Evolutionary conservation across 2,888 invertebrate species (phyloP).

Genomic region (Lottia scabra): DNA sequence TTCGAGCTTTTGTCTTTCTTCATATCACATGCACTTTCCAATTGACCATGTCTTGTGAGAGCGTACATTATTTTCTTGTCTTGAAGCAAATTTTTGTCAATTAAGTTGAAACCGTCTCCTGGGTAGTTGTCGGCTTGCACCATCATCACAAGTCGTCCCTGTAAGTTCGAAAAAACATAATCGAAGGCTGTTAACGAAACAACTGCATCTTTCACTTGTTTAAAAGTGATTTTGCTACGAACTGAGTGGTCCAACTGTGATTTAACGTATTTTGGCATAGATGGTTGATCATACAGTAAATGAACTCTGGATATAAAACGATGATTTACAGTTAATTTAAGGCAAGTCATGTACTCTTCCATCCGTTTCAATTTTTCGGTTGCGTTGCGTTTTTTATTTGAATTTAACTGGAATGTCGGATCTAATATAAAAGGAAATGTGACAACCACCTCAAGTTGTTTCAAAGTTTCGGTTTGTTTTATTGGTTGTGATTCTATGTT

Average conservation of each 20-base stretch:
- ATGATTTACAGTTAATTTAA: conserved; percentile 7
- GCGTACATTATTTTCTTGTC: conserved; percentile 13
- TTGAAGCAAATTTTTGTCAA: background rate
- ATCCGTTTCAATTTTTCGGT: conserved; percentile 4
- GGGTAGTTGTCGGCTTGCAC: conserved; percentile 19
- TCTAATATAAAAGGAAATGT: conserved; percentile 12
- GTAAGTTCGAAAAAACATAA: conserved; percentile 9
- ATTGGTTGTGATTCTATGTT: too few species aligned
- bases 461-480: too few species aligned
- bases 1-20: background rate
- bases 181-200: background rate
- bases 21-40: conserved; percentile 17
- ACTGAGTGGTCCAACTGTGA: background rate
- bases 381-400: background rate
- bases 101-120: conserved; percentile 10
- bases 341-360: conserved; percentile 10
- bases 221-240: background rate
- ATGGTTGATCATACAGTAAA: conserved; percentile 9
- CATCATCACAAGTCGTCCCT: conserved; percentile 15
- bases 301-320: conserved; percentile 11
- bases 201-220: background rate
- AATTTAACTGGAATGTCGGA: background rate
- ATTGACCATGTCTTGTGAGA: conserved; percentile 13
- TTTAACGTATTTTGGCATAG: background rate
- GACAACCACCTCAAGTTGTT: background rate